These are phyloP conservation scores for Paraescarpia echinospica DNA, from an alignment of 1,140 invertebrate genomes.

Conservation along the genomic window DNA sequence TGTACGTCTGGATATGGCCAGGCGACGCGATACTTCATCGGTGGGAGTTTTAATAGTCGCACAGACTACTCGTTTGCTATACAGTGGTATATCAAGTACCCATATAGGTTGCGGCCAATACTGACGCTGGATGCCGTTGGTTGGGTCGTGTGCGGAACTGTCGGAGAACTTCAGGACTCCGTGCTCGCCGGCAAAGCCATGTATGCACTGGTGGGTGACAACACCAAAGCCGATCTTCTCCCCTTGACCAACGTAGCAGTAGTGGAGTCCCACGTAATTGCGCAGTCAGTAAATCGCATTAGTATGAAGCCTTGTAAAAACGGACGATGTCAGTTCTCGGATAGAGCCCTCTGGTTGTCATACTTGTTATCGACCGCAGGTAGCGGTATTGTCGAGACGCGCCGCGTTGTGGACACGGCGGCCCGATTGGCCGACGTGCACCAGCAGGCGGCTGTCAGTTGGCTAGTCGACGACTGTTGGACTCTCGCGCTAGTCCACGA, in stretches of 20 bases:
- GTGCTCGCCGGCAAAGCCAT: background rate
- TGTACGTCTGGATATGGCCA: background rate
- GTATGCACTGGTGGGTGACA: background rate
- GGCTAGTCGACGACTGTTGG: slow-evolving; percentile 14
- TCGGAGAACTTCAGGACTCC: background rate
- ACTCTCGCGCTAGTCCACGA: background rate
- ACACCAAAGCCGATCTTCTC: background rate
- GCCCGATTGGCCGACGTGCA: background rate
- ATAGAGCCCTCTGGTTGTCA: background rate
- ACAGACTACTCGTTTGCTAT: background rate
- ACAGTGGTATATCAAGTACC: background rate
- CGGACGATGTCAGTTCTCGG: background rate
- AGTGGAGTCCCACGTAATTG: background rate
- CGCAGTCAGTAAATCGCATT: background rate
- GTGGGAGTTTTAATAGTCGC: background rate
- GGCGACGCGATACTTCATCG: background rate
- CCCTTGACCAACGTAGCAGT: background rate
- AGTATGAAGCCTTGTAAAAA: background rate
- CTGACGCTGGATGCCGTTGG: background rate
- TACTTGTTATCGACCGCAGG: background rate
- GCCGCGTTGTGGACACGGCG: background rate
- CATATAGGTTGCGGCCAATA: background rate
- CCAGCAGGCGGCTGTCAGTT: background rate
- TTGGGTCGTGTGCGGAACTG: background rate
- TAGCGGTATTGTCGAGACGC: background rate